phyloP scores from a whole-genome alignment of 2,888 invertebrate genomes.

The Capitulum mitella region DNA sequence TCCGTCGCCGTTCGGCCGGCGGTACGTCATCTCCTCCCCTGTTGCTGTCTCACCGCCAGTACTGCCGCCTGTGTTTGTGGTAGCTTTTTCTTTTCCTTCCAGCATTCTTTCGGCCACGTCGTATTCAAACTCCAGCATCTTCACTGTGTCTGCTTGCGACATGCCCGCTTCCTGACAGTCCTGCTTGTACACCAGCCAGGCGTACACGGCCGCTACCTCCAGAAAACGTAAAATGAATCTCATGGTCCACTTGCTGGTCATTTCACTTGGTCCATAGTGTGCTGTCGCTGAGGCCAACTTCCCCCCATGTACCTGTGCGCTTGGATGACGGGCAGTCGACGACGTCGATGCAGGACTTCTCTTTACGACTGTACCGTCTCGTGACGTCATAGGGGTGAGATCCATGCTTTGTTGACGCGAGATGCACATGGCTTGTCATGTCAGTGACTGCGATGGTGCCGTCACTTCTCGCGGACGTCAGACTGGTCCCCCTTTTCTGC shows the following conservation, averaged over 20 bases:
- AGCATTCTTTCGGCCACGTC: not conserved
- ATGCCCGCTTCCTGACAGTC: not conserved
- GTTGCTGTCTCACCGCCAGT: too few species aligned
- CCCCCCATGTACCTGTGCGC: not conserved
- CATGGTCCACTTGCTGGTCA: not conserved
- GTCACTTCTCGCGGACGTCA: not conserved
- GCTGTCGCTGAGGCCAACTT: not conserved
- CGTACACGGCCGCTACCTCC: not conserved
- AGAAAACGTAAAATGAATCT: not conserved
- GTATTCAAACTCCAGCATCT: not conserved
- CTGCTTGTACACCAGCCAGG: not conserved
- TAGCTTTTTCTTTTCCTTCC: not conserved
- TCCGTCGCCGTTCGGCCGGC: not conserved
- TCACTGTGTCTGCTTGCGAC: not conserved
- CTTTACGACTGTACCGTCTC: not conserved
- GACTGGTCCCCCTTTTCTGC: not conserved
- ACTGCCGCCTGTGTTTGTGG: too few species aligned
- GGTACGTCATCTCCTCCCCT: not conserved
- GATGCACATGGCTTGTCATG: not conserved
- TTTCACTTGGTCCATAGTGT: not conserved
- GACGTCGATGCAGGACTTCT: not conserved
- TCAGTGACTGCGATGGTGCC: not conserved
- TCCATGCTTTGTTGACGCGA: not conserved
- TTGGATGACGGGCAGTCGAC: not conserved
- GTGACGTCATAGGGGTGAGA: not conserved